A percentile compares a stretch with the other conserved stretches of the same genome.
Conservation (phyloP, 2,113 vertebrate species). For the Oplegnathus fasciatus region DNA sequence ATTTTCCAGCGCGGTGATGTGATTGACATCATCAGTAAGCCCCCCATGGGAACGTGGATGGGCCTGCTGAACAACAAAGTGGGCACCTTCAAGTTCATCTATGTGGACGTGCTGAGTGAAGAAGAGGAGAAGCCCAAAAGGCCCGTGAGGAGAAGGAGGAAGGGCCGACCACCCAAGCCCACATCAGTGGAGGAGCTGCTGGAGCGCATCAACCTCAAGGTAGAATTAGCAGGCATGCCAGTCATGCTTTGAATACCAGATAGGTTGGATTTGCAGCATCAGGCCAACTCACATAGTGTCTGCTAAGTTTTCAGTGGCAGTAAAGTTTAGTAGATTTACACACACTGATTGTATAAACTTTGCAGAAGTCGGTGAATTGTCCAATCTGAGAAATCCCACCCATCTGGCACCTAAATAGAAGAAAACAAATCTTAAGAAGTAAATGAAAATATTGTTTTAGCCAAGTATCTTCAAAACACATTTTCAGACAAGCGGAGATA, state of each 20-base stretch:
- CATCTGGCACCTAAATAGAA: background rate
- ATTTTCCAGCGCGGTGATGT: slow-evolving; percentile 93
- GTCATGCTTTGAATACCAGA: background rate
- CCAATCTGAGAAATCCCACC: background rate
- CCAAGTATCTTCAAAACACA: slow-evolving; percentile 23
- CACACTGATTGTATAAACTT: background rate
- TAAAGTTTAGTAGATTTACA: background rate
- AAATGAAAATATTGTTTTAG: slow-evolving; percentile 31
- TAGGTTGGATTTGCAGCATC: background rate
- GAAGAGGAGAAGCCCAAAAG: slow-evolving; percentile 96
- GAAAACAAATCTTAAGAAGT: slow-evolving; percentile 24
- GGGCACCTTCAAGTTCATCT: slow-evolving; percentile 99
- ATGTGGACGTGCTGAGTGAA: slow-evolving; percentile 95
- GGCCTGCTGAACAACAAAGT: slow-evolving; percentile 98
- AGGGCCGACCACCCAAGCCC: slow-evolving; percentile 93
- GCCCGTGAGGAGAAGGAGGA: slow-evolving; percentile 90
- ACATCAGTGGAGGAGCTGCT: slow-evolving; percentile 97
- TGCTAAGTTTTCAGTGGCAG: background rate
- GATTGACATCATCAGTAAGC: slow-evolving; percentile 99
- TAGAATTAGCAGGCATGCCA: slow-evolving; percentile 59
- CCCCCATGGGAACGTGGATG: slow-evolving; percentile 99
- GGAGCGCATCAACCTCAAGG: slow-evolving; percentile 96
- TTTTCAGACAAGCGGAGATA: slow-evolving; percentile 45
- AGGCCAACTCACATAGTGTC: background rate
- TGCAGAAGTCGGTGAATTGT: background rate